phyloP scores from a whole-genome alignment of 1,140 invertebrate genomes.

The Drosophila novamexicana region DNA sequence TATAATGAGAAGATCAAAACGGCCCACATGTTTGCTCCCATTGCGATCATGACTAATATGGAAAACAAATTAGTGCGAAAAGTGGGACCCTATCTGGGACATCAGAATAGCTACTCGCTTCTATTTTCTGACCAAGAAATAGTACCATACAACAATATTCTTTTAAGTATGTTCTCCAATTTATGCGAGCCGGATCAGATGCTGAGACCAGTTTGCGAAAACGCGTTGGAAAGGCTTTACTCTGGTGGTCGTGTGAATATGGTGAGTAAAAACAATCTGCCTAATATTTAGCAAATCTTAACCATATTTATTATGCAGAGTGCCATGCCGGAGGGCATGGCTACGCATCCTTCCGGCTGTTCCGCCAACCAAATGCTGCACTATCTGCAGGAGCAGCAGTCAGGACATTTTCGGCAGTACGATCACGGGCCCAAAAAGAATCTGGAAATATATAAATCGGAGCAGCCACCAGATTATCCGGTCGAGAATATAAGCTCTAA shows the following conservation, averaged over 20 bases:
- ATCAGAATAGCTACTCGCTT: conserved; percentile 72
- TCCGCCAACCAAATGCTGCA: conserved; percentile 85
- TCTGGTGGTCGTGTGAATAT: conserved; percentile 46
- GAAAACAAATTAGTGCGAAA: conserved; percentile 67
- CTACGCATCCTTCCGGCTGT: conserved; percentile 85
- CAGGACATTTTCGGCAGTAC: conserved; percentile 76
- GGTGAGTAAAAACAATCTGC: conserved; percentile 22
- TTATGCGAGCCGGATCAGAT: conserved; percentile 84
- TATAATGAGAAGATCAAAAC: conserved; percentile 86
- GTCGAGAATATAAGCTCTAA: conserved; percentile 86
- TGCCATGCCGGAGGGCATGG: conserved; percentile 82
- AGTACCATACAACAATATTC: conserved; percentile 58
- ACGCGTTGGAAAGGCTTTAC: conserved; percentile 12
- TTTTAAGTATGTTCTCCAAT: conserved; percentile 66
- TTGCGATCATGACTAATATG: conserved; percentile 84
- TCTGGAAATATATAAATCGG: conserved; percentile 83
- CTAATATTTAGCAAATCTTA: not conserved
- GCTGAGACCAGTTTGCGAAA: conserved; percentile 48
- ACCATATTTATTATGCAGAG: conserved; percentile 53
- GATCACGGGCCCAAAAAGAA: conserved; percentile 85
- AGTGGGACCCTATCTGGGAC: conserved; percentile 59
- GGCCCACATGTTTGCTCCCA: conserved; percentile 87
- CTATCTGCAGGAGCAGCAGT: conserved; percentile 84
- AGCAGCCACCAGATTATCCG: conserved; percentile 86
- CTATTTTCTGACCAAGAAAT: conserved; percentile 84